These are phyloP conservation scores for Bungarus multicinctus DNA, from an alignment of 2,113 vertebrate species.

Conservation along the genomic window DNA sequence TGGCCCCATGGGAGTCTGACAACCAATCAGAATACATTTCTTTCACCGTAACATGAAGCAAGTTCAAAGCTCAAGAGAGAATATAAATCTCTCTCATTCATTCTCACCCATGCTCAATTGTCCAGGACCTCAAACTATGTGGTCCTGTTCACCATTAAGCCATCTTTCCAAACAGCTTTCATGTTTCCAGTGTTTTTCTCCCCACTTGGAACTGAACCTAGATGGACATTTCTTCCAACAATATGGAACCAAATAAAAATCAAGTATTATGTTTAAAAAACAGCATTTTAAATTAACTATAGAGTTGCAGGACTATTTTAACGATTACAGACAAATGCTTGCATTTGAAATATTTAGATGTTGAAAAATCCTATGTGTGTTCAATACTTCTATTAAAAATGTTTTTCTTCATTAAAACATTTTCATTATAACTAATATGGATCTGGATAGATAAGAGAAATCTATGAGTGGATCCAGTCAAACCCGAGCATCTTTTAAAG, in stretches of 20 bases:
- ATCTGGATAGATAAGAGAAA: background rate
- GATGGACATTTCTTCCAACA: too few species aligned
- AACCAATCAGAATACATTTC: too few species aligned
- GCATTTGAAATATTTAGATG: background rate
- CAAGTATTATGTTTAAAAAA: slow-evolving; percentile 27
- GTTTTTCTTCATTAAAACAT: background rate
- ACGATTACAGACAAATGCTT: background rate
- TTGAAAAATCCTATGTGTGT: background rate
- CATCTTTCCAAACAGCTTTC: too few species aligned
- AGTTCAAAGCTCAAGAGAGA: too few species aligned
- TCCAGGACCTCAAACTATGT: too few species aligned
- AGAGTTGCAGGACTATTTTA: background rate
- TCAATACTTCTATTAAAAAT: background rate
- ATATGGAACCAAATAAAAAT: slow-evolving; percentile 15
- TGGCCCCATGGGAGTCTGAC: too few species aligned
- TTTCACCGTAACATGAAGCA: too few species aligned
- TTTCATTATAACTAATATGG: background rate
- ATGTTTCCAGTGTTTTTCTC: too few species aligned
- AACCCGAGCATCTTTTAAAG: background rate
- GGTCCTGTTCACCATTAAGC: too few species aligned
- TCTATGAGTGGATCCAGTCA: background rate
- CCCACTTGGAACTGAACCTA: too few species aligned
- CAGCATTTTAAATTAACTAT: background rate
- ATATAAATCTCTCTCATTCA: too few species aligned
- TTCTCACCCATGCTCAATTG: too few species aligned